Conservation (phyloP, 1,140 invertebrate species). For the Polyergus mexicanus region DNA sequence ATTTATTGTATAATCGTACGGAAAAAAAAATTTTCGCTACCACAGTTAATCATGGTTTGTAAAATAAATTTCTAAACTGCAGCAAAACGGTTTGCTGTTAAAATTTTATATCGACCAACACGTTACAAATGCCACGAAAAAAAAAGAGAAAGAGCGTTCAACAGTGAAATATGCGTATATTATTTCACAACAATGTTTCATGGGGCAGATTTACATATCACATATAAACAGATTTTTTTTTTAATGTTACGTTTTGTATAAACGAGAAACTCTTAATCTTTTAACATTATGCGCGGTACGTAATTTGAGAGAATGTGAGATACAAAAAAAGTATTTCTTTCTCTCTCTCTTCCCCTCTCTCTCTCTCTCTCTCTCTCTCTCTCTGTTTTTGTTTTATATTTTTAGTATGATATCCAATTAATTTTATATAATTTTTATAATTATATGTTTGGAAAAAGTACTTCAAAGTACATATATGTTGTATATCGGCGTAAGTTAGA, state of each 20-base stretch:
- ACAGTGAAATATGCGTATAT: not conserved
- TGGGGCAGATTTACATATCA: slow-evolving; percentile 18
- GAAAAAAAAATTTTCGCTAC: too few relatives aligned
- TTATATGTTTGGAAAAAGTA: slow-evolving; percentile 17
- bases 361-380: too few relatives aligned
- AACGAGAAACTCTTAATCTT: not conserved
- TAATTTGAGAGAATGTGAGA: slow-evolving; percentile 4
- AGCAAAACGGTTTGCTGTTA: too few relatives aligned
- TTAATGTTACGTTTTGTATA: not conserved
- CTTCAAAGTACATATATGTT: slow-evolving; percentile 21
- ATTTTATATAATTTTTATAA: not conserved
- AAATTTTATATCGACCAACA: slow-evolving; percentile 28
- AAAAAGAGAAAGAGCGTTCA: slow-evolving; percentile 4
- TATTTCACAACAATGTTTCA: slow-evolving; percentile 19
- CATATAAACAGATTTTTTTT: not conserved
- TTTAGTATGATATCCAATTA: not conserved
- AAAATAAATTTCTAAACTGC: too few relatives aligned
- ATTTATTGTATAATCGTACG: too few relatives aligned
- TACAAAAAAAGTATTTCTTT: not conserved
- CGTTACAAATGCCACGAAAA: slow-evolving; percentile 1
- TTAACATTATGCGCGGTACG: not conserved
- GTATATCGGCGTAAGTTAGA: not conserved
- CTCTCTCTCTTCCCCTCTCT: not conserved
- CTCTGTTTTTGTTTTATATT: not conserved
- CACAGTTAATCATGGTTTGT: too few relatives aligned